Percentiles rank a stretch among this genome's conserved stretches.
Conservation (phyloP, 2,888 invertebrate species). For the Abrostola tripartita region DNA sequence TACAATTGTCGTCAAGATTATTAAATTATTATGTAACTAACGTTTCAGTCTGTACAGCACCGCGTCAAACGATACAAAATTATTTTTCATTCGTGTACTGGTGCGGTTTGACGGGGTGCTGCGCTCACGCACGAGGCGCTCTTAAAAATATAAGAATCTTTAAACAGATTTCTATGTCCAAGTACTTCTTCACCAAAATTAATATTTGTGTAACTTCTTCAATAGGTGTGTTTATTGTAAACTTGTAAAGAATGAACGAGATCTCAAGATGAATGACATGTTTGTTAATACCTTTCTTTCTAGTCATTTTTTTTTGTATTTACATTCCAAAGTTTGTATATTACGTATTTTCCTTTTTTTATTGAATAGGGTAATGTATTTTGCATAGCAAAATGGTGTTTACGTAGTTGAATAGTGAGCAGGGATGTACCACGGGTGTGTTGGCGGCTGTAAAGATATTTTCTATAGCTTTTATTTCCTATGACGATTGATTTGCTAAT, state of each 20-base stretch:
- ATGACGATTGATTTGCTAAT: conserved; percentile 63
- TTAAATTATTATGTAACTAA: conserved; percentile 57
- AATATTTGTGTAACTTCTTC: conserved; percentile 58
- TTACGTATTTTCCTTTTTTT: conserved; percentile 70
- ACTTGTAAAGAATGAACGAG: conserved; percentile 68
- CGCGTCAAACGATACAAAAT: conserved; percentile 59
- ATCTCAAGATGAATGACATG: conserved; percentile 74
- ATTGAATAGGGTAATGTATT: conserved; percentile 82
- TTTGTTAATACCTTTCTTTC: conserved; percentile 74
- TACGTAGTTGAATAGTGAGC: conserved; percentile 77
- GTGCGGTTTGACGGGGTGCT: conserved; percentile 67
- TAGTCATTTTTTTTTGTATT: conserved; percentile 83
- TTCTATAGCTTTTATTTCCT: conserved; percentile 70
- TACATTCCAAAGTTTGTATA: conserved; percentile 85
- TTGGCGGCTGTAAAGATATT: conserved; percentile 68
- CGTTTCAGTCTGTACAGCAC: conserved; percentile 61
- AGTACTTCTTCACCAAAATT: conserved; percentile 58
- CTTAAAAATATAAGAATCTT: conserved; percentile 52
- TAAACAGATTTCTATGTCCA: conserved; percentile 61
- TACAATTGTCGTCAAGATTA: conserved; percentile 70
- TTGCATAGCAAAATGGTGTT: conserved; percentile 87
- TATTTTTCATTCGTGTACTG: conserved; percentile 59
- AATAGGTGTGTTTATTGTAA: conserved; percentile 60
- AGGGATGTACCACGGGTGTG: conserved; percentile 71
- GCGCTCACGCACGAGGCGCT: conserved; percentile 48